These are phyloP conservation scores for Pogonognathellus flavescens DNA, from an alignment of 1,140 invertebrate genomes.

Conservation along the genomic window DNA sequence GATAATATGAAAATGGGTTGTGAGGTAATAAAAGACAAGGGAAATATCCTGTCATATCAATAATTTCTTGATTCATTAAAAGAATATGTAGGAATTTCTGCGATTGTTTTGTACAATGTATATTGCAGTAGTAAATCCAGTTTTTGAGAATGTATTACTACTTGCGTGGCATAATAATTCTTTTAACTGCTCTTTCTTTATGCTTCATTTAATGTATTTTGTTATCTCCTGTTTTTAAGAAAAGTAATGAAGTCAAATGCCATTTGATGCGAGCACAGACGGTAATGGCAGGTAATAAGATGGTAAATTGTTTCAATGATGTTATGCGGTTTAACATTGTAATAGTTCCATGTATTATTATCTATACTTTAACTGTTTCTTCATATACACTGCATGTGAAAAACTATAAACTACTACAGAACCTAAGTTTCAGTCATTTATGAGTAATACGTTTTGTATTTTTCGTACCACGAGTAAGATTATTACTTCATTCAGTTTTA, in stretches of 20 bases:
- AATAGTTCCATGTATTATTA: too few relatives aligned
- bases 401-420: too few relatives aligned
- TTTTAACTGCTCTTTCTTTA: slow-evolving; percentile 4
- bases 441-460: too few relatives aligned
- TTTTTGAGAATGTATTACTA: slow-evolving; percentile 20
- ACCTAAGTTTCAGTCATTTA: too few relatives aligned
- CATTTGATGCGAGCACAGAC: not conserved
- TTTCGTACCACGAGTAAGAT: not conserved
- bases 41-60: slow-evolving; percentile 36
- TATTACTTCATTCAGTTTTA: slow-evolving; percentile 27
- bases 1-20: not conserved
- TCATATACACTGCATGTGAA: too few relatives aligned
- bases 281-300: too few relatives aligned
- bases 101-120: slow-evolving; percentile 5
- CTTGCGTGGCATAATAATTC: slow-evolving; percentile 32
- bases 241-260: not conserved
- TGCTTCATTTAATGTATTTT: slow-evolving; percentile 16
- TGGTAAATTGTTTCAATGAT: too few relatives aligned
- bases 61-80: slow-evolving; percentile 49
- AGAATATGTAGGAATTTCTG: slow-evolving; percentile 7
- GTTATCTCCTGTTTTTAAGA: not conserved
- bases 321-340: too few relatives aligned
- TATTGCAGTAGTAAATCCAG: slow-evolving; percentile 10
- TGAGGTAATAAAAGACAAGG: slow-evolving; percentile 1
- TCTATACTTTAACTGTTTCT: too few relatives aligned